Evolutionary conservation across 2,113 vertebrate genomes (phyloP), one percentile per base, ranked within the genome.

Genomic region (Suricata suricatta): DNA sequence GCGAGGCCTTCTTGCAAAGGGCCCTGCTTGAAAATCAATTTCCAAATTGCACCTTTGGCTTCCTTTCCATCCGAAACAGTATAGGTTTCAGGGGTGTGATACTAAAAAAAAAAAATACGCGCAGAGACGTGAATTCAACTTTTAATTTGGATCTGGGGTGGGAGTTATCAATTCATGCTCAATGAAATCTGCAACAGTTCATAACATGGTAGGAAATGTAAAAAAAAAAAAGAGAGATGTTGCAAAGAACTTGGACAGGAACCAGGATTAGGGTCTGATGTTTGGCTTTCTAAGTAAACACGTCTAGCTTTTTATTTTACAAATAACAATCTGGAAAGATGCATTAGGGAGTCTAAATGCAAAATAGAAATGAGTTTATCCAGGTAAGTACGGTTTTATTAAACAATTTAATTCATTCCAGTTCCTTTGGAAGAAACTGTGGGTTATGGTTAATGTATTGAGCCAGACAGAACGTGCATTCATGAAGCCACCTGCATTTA

Each of bases 381-480:
- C 98, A 99, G 99, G 98, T 99, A 99, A 98, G 97, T 97, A 98
- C 98, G 94, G 68, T 98, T 99, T 99, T 99, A 99, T 99, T 99
- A 99, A 99, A 98, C 98, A 98, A 98, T 98, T 98, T 99, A 99
- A 99, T 99, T 99, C 97, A 98, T 98, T 99, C 98, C 98, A 99
- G 99, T 98, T 99, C 98, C 98, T 98, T 98, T 98, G 98, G 98
- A 99, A 98, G 98, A 98, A 98, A 97, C 98, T 97, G 89, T 96
- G 99, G 98, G 98, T 98, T 98, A 98, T 99, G 98, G 98, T 99
- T 99, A 99, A 99, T 98, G 98, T 98, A 98, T 96, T 97, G 98
- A 98, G 98, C 98, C 98, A 99, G 98, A 98, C 98, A 98, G 98
- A 95, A 98, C 98, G 97, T 93, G 88, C 98, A 96, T 99, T 99